Percentiles rank a stretch among this genome's conserved stretches.
Conservation (phyloP, 2,888 invertebrate species). For the Sinhomidia bicolor region DNA sequence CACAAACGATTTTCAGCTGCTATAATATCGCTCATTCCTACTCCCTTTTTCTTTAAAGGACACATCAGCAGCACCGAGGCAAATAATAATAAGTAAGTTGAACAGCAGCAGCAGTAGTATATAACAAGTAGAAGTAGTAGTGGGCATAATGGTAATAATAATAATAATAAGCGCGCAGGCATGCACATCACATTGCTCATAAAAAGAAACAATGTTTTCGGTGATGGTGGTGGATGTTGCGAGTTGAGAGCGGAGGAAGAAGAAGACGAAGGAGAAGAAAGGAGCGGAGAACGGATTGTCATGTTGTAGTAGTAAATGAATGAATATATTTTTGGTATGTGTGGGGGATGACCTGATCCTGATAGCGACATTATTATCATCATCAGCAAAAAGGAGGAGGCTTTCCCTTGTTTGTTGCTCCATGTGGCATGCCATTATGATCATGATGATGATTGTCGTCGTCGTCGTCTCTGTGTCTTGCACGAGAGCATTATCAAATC, state of each 20-base stretch:
- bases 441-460: constrained; percentile 37
- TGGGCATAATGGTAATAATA: neutral
- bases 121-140: constrained; percentile 24
- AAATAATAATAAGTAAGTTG: no score
- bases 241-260: constrained; percentile 59
- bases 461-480: constrained; percentile 21
- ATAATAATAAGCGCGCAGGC: constrained; percentile 48
- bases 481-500: constrained; percentile 52
- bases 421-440: constrained; percentile 59
- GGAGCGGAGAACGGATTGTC: constrained; percentile 43
- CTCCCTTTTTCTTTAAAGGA: constrained; percentile 50
- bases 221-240: neutral
- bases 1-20: constrained; percentile 72
- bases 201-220: constrained; percentile 66
- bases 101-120: no score
- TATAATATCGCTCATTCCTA: constrained; percentile 70
- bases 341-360: constrained; percentile 74
- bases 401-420: constrained; percentile 66
- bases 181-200: constrained; percentile 61
- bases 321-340: constrained; percentile 50
- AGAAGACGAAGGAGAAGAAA: constrained; percentile 66
- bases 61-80: constrained; percentile 12
- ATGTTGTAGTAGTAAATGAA: constrained; percentile 66
- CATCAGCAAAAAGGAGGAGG: constrained; percentile 60
- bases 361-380: constrained; percentile 70